Percentiles rank a stretch among this genome's conserved stretches.
Evolutionary conservation across 2,113 vertebrate genomes (phyloP).

Genomic region (Chloropsis hardwickii): DNA sequence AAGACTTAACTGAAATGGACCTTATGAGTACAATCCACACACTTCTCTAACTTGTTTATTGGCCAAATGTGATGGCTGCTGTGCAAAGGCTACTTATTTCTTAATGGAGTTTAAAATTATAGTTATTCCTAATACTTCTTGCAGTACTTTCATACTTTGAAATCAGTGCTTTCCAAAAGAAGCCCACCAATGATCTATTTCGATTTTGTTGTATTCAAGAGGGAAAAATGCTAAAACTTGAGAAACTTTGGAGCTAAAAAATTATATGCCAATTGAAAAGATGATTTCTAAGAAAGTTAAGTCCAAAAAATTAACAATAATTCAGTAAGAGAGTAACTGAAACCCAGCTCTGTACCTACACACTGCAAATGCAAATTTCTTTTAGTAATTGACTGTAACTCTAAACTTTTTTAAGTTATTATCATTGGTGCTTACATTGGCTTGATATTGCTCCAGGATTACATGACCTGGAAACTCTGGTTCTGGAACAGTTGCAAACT

Average conservation of each 20-base stretch:
- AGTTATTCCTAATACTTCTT: not conserved
- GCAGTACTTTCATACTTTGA: not conserved
- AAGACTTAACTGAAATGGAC: not conserved
- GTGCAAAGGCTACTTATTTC: not conserved
- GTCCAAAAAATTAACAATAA: not conserved
- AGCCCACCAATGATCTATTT: not conserved
- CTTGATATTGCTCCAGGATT: conserved; percentile 95
- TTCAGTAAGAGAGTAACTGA: not conserved
- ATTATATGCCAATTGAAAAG: not conserved
- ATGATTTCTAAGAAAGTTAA: not conserved
- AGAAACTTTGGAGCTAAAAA: not conserved
- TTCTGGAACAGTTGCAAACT: conserved; percentile 84
- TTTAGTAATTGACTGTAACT: not conserved
- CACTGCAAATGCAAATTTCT: not conserved
- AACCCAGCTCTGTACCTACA: not conserved
- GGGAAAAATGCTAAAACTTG: not conserved
- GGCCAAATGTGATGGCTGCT: not conserved
- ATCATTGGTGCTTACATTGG: conserved; percentile 80
- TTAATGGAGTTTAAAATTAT: not conserved
- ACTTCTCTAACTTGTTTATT: not conserved
- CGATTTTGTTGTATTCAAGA: not conserved
- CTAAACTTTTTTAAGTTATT: not conserved
- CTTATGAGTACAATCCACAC: not conserved
- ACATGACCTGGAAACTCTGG: conserved; percentile 94
- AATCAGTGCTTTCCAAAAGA: not conserved